A percentile compares a stretch with the other conserved stretches of the same genome.
These are phyloP conservation scores for Parus major DNA, from an alignment of 2,113 vertebrate species.

Conservation along the genomic window DNA sequence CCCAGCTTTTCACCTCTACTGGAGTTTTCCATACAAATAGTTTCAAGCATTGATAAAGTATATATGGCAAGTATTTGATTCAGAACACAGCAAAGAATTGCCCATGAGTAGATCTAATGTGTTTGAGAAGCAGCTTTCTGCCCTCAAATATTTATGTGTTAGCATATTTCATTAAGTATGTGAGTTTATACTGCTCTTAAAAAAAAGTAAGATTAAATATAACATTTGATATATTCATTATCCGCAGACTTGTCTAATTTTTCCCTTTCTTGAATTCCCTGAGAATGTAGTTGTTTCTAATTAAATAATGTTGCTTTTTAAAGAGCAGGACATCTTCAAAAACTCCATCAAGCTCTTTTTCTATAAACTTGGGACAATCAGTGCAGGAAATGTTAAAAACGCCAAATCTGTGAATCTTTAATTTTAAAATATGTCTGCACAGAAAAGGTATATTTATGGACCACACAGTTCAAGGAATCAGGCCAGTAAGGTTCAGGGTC, in stretches of 20 bases:
- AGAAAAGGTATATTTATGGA: background rate
- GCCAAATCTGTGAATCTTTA: background rate
- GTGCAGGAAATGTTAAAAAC: background rate
- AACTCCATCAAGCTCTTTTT: background rate
- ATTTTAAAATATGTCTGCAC: background rate
- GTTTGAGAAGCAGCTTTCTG: background rate
- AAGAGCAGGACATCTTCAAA: background rate
- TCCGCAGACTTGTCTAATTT: background rate
- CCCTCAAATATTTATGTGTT: background rate
- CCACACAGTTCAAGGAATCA: background rate
- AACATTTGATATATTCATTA: background rate
- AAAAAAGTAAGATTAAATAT: background rate
- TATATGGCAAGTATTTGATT: background rate
- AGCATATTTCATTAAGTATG: background rate
- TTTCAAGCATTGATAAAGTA: background rate
- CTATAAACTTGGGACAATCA: background rate
- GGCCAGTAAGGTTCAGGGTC: background rate
- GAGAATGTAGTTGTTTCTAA: background rate
- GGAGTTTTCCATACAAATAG: background rate
- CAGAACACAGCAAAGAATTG: background rate
- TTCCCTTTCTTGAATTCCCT: background rate
- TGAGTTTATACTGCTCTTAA: background rate
- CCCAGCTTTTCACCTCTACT: background rate
- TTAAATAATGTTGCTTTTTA: background rate
- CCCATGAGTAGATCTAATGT: background rate